Conservation (phyloP, 2,797 vertebrate genomes). For the Neomorphus geoffroyi region DNA sequence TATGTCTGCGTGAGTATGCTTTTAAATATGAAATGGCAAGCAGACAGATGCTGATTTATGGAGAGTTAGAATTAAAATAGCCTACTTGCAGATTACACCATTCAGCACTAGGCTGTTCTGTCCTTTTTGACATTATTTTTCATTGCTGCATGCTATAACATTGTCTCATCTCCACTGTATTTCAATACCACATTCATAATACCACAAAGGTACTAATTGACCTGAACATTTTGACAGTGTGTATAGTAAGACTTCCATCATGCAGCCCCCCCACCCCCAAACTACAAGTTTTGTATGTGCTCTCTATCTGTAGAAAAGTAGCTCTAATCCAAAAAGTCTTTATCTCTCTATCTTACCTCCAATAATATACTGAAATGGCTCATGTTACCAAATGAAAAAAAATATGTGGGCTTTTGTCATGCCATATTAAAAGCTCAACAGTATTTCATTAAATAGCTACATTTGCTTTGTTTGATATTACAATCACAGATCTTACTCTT, state of each 20-base stretch:
- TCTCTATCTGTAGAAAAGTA: background rate
- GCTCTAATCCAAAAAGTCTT: background rate
- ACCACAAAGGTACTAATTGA: background rate
- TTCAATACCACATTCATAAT: background rate
- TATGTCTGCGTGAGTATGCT: background rate
- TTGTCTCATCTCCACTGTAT: background rate
- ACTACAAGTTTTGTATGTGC: background rate
- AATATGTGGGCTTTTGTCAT: background rate
- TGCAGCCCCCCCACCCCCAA: background rate
- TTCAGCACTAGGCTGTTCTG: background rate
- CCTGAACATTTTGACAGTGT: background rate
- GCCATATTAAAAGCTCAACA: conserved; percentile 22
- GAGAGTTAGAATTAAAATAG: conserved; percentile 25
- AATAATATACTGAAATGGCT: background rate
- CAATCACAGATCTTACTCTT: background rate
- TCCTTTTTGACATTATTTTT: background rate
- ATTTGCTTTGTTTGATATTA: conserved; percentile 33
- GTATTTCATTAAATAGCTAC: conserved; percentile 22
- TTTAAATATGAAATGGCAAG: conserved; percentile 8
- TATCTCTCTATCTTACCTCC: background rate
- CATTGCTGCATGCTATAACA: background rate
- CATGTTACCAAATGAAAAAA: background rate
- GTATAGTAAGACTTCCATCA: background rate
- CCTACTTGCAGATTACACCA: conserved; percentile 22
- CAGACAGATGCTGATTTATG: conserved; percentile 31